These are phyloP conservation scores for Dynastes tityus DNA, from an alignment of 2,888 invertebrate species.

Conservation along the genomic window DNA sequence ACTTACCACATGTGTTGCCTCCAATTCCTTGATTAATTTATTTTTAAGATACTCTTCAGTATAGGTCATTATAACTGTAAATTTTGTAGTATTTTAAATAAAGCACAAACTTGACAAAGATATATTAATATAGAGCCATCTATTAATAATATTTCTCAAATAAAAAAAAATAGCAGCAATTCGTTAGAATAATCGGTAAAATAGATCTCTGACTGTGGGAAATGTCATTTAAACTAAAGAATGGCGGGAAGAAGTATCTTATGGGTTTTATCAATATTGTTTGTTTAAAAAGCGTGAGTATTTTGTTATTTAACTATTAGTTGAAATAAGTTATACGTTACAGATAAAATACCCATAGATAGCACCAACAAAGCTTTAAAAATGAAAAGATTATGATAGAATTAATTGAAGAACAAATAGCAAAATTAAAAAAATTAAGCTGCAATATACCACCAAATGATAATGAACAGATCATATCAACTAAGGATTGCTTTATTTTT, in stretches of 20 bases:
- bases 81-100: constrained; percentile 33
- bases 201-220: neutral
- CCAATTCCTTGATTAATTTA: constrained; percentile 79
- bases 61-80: constrained; percentile 73
- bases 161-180: neutral
- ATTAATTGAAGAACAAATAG: constrained; percentile 11
- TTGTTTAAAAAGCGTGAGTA: too few species aligned
- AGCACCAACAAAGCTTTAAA: neutral
- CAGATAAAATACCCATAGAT: neutral
- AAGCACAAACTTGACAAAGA: neutral
- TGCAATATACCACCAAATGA: neutral
- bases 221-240: neutral
- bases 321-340: too few species aligned
- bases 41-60: constrained; percentile 78
- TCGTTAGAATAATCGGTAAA: constrained; percentile 11
- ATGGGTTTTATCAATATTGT: neutral
- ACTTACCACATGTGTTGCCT: constrained; percentile 83
- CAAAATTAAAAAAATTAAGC: neutral
- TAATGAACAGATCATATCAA: neutral
- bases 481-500: constrained; percentile 11
- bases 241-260: neutral
- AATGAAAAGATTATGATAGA: neutral
- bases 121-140: constrained; percentile 29
- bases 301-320: too few species aligned
- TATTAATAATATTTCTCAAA: constrained; percentile 24